These are phyloP conservation scores for Danionella cerebrum DNA, from an alignment of 2,113 vertebrate genomes.

Conservation along the genomic window DNA sequence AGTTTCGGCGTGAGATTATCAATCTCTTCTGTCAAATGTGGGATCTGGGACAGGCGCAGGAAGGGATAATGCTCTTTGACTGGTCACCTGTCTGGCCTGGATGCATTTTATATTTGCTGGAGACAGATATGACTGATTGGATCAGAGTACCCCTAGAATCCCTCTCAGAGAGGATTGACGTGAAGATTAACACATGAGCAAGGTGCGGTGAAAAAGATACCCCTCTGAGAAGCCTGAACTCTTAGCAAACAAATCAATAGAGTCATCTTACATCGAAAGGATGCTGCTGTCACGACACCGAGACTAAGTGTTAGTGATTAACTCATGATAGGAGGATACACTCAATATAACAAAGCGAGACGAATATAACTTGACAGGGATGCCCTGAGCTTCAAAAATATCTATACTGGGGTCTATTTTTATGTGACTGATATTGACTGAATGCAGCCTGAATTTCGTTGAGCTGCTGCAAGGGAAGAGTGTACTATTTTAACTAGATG, in stretches of 20 bases:
- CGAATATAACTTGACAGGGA: too few species aligned
- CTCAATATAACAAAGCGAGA: too few species aligned
- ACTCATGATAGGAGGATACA: too few species aligned
- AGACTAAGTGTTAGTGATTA: neutral
- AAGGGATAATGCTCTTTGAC: neutral
- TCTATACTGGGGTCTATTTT: too few species aligned
- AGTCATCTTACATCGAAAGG: neutral
- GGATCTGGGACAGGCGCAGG: neutral
- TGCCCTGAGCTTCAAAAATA: too few species aligned
- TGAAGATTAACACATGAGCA: neutral
- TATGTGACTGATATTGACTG: too few species aligned
- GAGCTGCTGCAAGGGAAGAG: too few species aligned
- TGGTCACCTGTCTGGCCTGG: neutral
- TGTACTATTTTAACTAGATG: too few species aligned
- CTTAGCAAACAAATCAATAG: neutral
- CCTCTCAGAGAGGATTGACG: neutral
- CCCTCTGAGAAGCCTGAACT: neutral
- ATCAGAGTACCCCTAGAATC: neutral
- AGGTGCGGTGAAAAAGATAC: neutral
- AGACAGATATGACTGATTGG: neutral
- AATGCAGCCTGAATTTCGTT: too few species aligned
- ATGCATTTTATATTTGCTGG: neutral
- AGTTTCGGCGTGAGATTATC: conserved; percentile 18
- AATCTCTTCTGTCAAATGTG: conserved; percentile 17
- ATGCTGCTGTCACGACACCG: neutral